phyloP scores from a whole-genome alignment of 2,113 vertebrate species.

The Microtus montanus region DNA sequence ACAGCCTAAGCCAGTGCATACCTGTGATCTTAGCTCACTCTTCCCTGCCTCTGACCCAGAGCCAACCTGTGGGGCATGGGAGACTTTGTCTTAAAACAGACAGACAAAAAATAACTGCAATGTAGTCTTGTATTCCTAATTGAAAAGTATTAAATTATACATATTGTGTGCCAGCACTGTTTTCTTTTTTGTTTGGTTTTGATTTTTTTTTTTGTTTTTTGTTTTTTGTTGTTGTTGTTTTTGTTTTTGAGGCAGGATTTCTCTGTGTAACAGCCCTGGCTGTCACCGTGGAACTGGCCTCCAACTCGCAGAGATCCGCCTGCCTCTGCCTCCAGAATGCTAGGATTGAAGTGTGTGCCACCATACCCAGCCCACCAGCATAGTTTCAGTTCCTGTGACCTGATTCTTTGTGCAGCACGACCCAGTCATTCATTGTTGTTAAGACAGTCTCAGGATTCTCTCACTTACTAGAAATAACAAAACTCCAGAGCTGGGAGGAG shows the following conservation, averaged over 20 bases:
- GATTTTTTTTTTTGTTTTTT: too few species aligned
- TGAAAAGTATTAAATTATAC: not conserved
- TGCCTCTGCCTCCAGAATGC: too few species aligned
- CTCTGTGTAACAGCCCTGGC: too few species aligned
- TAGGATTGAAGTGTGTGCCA: too few species aligned
- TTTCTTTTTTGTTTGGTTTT: not conserved
- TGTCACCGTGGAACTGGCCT: too few species aligned
- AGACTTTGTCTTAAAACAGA: not conserved
- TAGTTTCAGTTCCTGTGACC: not conserved
- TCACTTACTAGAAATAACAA: not conserved
- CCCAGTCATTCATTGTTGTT: not conserved
- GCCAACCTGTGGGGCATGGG: too few species aligned
- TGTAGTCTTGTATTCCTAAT: not conserved
- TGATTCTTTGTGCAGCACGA: not conserved
- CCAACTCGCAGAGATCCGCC: too few species aligned
- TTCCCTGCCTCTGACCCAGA: not conserved
- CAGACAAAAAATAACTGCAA: not conserved
- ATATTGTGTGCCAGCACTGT: not conserved
- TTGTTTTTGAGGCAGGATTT: too few species aligned
- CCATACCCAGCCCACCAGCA: too few species aligned
- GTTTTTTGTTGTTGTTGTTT: too few species aligned
- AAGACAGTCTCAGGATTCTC: not conserved
- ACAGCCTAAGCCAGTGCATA: not conserved
- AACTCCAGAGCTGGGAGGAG: not conserved
- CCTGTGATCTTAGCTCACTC: not conserved